phyloP scores from a whole-genome alignment of 2,888 invertebrate genomes.

The Autographa gamma region DNA sequence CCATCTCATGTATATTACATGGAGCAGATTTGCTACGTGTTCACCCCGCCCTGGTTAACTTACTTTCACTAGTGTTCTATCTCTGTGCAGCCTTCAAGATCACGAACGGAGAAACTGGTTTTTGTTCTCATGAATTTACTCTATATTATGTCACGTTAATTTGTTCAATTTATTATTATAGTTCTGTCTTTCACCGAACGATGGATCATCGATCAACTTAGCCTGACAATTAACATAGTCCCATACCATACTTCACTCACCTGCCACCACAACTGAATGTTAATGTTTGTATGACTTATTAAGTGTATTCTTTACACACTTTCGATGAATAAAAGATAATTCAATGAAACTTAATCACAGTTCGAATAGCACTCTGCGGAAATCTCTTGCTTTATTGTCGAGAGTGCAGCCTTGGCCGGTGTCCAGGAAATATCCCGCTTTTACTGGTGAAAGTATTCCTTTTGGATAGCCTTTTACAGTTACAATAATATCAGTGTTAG shows the following conservation, averaged over 20 bases:
- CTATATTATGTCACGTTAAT: slow-evolving; percentile 53
- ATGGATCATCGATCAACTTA: neutral
- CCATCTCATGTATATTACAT: slow-evolving; percentile 52
- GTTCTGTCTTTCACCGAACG: neutral
- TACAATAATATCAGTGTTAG: slow-evolving; percentile 23
- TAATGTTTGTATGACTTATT: neutral
- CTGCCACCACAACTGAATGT: neutral
- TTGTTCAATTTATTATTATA: slow-evolving; percentile 19
- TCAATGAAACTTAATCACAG: slow-evolving; percentile 25
- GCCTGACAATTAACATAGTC: neutral
- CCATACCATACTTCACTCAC: neutral
- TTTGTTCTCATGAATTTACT: slow-evolving; percentile 56
- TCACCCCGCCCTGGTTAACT: slow-evolving; percentile 53
- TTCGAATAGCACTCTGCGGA: slow-evolving; percentile 25
- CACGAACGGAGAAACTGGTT: slow-evolving; percentile 66
- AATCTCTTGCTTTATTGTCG: slow-evolving; percentile 47
- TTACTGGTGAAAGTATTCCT: slow-evolving; percentile 65
- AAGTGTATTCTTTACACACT: slow-evolving; percentile 7
- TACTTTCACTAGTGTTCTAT: slow-evolving; percentile 72
- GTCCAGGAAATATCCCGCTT: slow-evolving; percentile 62
- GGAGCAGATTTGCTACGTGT: slow-evolving; percentile 54
- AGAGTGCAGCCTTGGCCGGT: slow-evolving; percentile 65
- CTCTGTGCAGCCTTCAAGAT: slow-evolving; percentile 66
- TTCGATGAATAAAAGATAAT: slow-evolving; percentile 11
- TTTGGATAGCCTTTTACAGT: slow-evolving; percentile 38